Base-by-base conservation (phyloP, 2,888 invertebrate species). In the Phoronis australis region DNA sequence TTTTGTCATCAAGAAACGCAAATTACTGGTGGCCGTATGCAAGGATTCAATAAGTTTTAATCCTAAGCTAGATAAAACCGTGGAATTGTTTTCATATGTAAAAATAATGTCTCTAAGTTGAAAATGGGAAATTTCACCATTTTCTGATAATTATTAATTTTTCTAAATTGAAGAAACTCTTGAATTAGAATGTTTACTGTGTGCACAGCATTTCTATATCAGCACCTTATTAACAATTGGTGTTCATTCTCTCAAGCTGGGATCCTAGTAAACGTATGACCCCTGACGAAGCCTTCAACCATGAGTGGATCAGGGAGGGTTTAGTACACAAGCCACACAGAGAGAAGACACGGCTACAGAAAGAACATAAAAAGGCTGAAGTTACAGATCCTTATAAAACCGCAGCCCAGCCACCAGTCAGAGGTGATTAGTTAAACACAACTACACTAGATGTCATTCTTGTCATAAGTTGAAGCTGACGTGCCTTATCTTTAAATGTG, bases 261-360 rank as follows among this genome's bases (percentile, higher is more conserved):
- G 92, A 94, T 79, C 88, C 93, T 20, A 86, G 87, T 70, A 87
- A 88, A 55, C 85, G 94, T 56, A 85, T 94, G 84, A 92, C 89
- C 3, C 89, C 94, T 0, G 90, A 88, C 48, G 92, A 94, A 73
- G 94, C 93, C 2, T 82, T 88, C 22, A 84, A 87, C 47, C 94
- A 94, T 78, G 89, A 90, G 69, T 94, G 88, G 86, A 80, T 92
- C 38, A 68, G 71, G 40, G 76, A 75, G 47, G 69, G 66, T 4
- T 52, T 66, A 26, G 65, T 67, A 1, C 60, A 62, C 37, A 52
- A 54, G 26, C 6, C 45, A 18, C 43, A 45, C 2, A 21, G 15
- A 12, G 44, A 35, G 35, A 12, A 37, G 31, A 15, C 35, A 31
- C 44, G 35, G 3, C 15, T 22, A 12, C 27, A 25, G 3, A 31